These are phyloP conservation scores for Styela plicata DNA, from an alignment of 23 tunicate genomes.

Conservation along the genomic window DNA sequence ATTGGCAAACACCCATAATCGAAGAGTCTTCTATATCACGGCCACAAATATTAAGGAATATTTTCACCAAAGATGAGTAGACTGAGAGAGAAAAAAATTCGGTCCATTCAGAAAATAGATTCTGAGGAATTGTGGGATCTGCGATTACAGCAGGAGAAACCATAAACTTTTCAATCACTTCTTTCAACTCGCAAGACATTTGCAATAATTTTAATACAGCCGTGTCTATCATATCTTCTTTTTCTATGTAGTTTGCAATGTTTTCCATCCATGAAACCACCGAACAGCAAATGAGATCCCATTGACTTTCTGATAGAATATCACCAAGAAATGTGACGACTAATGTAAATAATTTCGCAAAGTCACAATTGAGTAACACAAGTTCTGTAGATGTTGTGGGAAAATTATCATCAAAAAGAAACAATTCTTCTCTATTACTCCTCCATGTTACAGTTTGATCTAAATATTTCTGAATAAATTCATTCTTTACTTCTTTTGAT, in stretches of 20 bases:
- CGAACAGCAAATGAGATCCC: constrained; percentile 75
- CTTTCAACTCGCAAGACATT: constrained; percentile 28
- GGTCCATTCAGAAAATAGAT: constrained; percentile 69
- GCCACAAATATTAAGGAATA: constrained; percentile 18
- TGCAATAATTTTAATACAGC: constrained; percentile 18
- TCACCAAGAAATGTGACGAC: constrained; percentile 8
- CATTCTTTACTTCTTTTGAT: neutral
- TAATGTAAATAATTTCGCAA: constrained; percentile 31
- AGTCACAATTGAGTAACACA: constrained; percentile 32
- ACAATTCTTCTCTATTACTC: constrained; percentile 7
- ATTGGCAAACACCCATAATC: constrained; percentile 22
- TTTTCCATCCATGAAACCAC: constrained; percentile 76
- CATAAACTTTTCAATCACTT: constrained; percentile 36
- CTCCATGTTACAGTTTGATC: constrained; percentile 6
- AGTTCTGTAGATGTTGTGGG: neutral
- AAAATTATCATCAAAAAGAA: constrained; percentile 49
- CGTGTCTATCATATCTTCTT: neutral
- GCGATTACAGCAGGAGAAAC: constrained; percentile 43
- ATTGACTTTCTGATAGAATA: constrained; percentile 19
- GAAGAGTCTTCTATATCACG: neutral
- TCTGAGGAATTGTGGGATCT: constrained; percentile 75
- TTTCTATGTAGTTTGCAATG: neutral
- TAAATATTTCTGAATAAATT: neutral
- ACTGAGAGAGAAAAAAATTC: constrained; percentile 78
- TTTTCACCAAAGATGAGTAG: constrained; percentile 35